phyloP scores from a whole-genome alignment of 2,113 vertebrate genomes.

The Syngnathus typhle region DNA sequence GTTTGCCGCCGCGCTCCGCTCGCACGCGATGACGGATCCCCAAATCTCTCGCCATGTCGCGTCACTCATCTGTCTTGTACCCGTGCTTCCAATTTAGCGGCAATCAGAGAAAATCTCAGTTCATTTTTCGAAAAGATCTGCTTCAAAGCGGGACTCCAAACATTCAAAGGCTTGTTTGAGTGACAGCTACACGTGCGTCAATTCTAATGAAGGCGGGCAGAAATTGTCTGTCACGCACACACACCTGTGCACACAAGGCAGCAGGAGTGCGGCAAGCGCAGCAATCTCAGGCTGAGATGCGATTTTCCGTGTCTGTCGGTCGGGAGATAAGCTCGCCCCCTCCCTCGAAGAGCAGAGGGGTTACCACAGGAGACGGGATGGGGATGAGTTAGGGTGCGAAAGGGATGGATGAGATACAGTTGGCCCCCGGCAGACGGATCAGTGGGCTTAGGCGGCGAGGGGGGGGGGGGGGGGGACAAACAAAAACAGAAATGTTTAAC shows the following conservation, averaged over 20 bases:
- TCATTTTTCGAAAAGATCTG: not conserved
- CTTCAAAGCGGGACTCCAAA: not conserved
- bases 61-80: not conserved
- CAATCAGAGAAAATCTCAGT: not conserved
- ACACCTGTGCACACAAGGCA: not conserved
- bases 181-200: not conserved
- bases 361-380: not conserved
- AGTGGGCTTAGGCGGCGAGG: not conserved
- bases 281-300: conserved; percentile 1
- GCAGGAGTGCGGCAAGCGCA: not conserved
- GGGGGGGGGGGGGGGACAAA: not conserved
- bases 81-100: not conserved
- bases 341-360: not conserved
- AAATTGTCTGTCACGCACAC: not conserved
- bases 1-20: not conserved
- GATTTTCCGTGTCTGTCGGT: conserved; percentile 1
- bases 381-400: not conserved
- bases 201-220: not conserved
- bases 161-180: conserved; percentile 1
- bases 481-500: conserved; percentile 1
- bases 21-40: not conserved
- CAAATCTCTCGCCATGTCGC: not conserved
- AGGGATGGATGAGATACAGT: conserved; percentile 1
- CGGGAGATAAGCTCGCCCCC: not conserved
- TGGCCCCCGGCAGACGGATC: conserved; percentile 1